Evolutionary conservation across 1,140 invertebrate species (phyloP).

Genomic region (Euwallacea similis): DNA sequence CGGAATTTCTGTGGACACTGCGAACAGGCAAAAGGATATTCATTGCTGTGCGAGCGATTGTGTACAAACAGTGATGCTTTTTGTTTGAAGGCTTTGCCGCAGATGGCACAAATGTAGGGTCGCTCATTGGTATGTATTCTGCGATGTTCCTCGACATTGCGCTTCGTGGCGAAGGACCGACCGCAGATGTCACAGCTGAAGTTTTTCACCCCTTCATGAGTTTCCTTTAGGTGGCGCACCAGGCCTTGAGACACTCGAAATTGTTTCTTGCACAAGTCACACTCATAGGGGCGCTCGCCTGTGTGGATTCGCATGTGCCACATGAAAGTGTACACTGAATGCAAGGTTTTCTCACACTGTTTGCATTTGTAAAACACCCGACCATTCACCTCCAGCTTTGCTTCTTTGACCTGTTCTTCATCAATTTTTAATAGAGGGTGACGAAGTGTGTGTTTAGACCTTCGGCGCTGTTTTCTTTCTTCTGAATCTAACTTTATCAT

Average conservation of each 20-base stretch:
- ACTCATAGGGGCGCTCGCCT: constrained; percentile 72
- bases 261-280: constrained; percentile 72
- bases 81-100: constrained; percentile 62
- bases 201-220: constrained; percentile 65
- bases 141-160: constrained; percentile 56
- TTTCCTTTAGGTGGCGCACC: constrained; percentile 63
- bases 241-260: constrained; percentile 67
- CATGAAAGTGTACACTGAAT: constrained; percentile 62
- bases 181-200: constrained; percentile 61
- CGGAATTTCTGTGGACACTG: constrained; percentile 66
- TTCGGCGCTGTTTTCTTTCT: not conserved
- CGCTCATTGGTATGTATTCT: constrained; percentile 55
- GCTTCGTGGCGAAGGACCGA: constrained; percentile 58
- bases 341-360: constrained; percentile 63
- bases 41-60: constrained; percentile 58
- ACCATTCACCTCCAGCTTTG: constrained; percentile 55
- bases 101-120: constrained; percentile 61
- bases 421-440: constrained; percentile 45
- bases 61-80: constrained; percentile 61
- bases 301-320: constrained; percentile 69
- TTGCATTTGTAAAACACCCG: constrained; percentile 60
- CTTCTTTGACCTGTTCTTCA: constrained; percentile 53
- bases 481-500: not conserved
- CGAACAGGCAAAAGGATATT: constrained; percentile 62
- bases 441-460: constrained; percentile 12